A percentile compares a stretch with the other conserved stretches of the same genome.
These are phyloP conservation scores for Eugnorisma glareosa DNA, from an alignment of 2,888 invertebrate genomes.

Conservation along the genomic window DNA sequence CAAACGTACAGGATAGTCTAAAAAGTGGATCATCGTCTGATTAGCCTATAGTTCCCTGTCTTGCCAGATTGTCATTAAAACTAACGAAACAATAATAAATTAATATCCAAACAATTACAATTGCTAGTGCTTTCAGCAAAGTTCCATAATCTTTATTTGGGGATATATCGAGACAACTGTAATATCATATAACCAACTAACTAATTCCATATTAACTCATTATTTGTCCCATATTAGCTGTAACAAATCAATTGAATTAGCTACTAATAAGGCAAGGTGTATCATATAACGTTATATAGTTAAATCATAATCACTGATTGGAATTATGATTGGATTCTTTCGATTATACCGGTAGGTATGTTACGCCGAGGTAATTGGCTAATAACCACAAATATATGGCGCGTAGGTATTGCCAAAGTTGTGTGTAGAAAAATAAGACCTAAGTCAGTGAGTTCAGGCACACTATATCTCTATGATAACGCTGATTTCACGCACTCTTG, in stretches of 20 bases:
- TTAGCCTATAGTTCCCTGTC: background rate
- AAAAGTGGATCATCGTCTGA: background rate
- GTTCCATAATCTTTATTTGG: background rate
- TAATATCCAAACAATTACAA: background rate
- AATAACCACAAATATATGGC: background rate
- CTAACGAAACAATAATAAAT: background rate
- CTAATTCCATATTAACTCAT: too few species aligned
- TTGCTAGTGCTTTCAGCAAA: background rate
- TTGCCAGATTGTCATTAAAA: background rate
- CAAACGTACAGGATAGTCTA: background rate
- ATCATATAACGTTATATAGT: background rate
- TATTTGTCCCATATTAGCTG: background rate
- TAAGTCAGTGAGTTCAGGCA: background rate
- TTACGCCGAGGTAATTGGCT: background rate
- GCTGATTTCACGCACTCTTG: background rate
- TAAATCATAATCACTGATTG: conserved; percentile 22
- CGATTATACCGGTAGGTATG: background rate
- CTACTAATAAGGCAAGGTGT: background rate
- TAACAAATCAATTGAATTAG: background rate
- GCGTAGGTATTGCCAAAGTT: background rate
- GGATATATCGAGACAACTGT: background rate
- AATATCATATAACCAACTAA: background rate
- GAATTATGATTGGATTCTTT: conserved; percentile 25
- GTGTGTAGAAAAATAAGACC: background rate
- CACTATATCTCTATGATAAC: background rate